Evolutionary conservation across 2,113 vertebrate genomes (phyloP).

Genomic region (Gallinago paraguaiae): DNA sequence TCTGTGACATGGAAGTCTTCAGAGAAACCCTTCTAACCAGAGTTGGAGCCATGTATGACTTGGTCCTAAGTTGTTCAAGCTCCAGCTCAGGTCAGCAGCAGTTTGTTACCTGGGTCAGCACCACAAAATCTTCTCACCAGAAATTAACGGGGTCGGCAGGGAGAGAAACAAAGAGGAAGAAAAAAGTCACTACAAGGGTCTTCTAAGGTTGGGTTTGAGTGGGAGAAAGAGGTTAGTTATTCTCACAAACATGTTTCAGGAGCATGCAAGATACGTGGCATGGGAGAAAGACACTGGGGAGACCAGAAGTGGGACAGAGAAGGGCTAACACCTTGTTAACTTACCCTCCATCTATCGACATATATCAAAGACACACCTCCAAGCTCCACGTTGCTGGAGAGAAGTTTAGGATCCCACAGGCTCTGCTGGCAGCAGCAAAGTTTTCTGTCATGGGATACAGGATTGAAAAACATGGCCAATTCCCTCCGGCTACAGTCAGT

Average conservation of each 20-base stretch:
- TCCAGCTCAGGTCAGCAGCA: not conserved
- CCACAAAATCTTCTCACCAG: not conserved
- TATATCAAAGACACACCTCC: not conserved
- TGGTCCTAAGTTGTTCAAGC: accelerated
- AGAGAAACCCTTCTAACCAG: not conserved
- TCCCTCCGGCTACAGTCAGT: not conserved
- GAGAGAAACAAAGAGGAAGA: not conserved
- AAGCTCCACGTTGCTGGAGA: not conserved
- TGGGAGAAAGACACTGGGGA: not conserved
- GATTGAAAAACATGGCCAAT: not conserved
- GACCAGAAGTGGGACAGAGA: not conserved
- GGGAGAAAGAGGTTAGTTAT: not conserved
- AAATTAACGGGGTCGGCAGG: no score
- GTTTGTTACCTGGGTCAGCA: not conserved
- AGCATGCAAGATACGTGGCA: accelerated
- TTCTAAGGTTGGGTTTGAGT: not conserved
- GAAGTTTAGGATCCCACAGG: not conserved
- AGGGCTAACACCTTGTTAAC: not conserved
- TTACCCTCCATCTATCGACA: not conserved
- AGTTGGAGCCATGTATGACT: not conserved
- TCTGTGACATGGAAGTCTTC: not conserved
- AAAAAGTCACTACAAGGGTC: not conserved
- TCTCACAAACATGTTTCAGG: not conserved
- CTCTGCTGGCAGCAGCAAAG: not conserved
- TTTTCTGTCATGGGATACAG: not conserved